Evolutionary conservation across 2,797 vertebrate species (phyloP).

Genomic region (Enteromius treurensis): DNA sequence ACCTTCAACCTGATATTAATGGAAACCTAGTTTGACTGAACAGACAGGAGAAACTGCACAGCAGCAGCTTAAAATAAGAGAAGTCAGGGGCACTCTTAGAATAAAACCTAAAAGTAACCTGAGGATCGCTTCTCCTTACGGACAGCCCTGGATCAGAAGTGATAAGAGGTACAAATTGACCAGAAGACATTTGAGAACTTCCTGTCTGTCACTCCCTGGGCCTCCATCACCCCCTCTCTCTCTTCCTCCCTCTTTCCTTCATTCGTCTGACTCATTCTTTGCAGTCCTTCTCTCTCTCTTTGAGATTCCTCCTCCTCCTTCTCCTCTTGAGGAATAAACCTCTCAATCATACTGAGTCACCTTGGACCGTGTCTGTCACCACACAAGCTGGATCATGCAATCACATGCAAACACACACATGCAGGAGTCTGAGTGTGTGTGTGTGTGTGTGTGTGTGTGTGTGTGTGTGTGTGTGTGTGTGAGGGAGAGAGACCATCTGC

Average conservation of each 20-base stretch:
- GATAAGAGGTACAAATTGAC: constrained; percentile 1
- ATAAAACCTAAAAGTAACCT: background rate
- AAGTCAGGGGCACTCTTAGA: background rate
- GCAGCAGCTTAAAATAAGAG: background rate
- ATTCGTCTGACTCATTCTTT: constrained; percentile 54
- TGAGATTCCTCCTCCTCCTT: constrained; percentile 10
- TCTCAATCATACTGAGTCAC: constrained; percentile 54
- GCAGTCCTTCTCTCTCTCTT: constrained; percentile 40
- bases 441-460: too few species aligned
- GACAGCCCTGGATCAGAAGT: background rate
- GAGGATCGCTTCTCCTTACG: background rate
- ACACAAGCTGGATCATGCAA: constrained; percentile 37
- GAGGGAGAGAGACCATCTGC: constrained; percentile 43
- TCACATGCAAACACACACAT: background rate
- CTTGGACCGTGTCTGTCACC: constrained; percentile 49
- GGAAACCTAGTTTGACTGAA: background rate
- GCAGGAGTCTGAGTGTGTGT: constrained; percentile 33
- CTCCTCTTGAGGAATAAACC: constrained; percentile 38
- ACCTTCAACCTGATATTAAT: constrained; percentile 5
- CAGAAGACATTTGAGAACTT: constrained; percentile 20
- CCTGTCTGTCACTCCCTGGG: constrained; percentile 23
- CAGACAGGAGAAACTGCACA: background rate
- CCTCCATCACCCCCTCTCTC: constrained; percentile 32
- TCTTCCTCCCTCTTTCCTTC: constrained; percentile 21
- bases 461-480: constrained; percentile 6